Conservation (phyloP, 2,888 invertebrate genomes). For the Synergus umbraculus region DNA sequence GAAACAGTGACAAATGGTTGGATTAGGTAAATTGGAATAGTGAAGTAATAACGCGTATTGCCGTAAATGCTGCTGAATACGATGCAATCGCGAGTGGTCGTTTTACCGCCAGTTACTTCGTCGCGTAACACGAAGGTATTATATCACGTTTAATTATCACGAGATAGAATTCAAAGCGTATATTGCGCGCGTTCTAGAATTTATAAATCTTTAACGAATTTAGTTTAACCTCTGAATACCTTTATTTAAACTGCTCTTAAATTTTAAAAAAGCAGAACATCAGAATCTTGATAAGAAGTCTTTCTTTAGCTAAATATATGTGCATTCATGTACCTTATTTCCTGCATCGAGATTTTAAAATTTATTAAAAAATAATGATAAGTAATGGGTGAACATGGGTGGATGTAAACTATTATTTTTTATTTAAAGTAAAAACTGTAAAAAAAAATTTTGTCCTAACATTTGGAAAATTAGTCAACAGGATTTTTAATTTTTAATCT, state of each 20-base stretch:
- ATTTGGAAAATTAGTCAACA: too few species aligned
- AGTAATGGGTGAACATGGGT: too few species aligned
- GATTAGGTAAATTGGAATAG: constrained; percentile 31
- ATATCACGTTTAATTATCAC: constrained; percentile 38
- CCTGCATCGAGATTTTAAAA: background rate
- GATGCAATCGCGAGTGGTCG: constrained; percentile 33
- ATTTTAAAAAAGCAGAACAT: background rate
- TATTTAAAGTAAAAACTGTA: too few species aligned
- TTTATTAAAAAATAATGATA: background rate
- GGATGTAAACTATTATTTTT: too few species aligned
- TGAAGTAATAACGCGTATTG: constrained; percentile 35
- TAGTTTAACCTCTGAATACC: background rate
- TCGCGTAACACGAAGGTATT: constrained; percentile 37
- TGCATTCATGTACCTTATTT: background rate
- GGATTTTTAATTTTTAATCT: too few species aligned
- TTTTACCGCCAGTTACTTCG: constrained; percentile 34
- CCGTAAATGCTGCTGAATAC: constrained; percentile 23
- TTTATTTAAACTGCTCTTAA: background rate
- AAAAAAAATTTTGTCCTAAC: too few species aligned
- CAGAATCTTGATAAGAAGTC: background rate
- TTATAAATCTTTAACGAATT: constrained; percentile 21
- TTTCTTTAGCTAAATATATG: background rate
- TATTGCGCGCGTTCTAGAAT: constrained; percentile 11
- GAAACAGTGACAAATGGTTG: constrained; percentile 21
- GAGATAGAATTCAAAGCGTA: constrained; percentile 35